phyloP scores from a whole-genome alignment of 53 echinoderm and acorn worm species.

The Holothuria leucospilota region DNA sequence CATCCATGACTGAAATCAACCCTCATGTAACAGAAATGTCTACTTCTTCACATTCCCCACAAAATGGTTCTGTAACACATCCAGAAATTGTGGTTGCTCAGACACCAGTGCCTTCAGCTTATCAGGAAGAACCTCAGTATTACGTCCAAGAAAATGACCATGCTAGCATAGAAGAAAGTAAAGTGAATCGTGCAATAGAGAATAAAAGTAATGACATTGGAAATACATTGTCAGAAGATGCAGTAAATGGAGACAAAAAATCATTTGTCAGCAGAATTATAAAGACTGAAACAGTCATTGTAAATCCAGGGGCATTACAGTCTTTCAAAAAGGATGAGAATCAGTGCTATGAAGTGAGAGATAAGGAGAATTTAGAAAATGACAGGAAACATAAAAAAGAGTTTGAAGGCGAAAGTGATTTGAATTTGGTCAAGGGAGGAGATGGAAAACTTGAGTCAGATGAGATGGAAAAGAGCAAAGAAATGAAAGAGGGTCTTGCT shows the following conservation, averaged over 20 bases:
- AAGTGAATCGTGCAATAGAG: conserved; percentile 28
- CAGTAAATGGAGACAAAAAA: neutral
- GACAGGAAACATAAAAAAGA: neutral
- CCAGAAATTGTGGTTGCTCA: neutral
- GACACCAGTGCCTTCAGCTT: neutral
- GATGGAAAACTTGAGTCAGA: no score
- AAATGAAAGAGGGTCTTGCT: no score
- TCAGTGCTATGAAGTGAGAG: neutral
- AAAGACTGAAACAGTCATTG: neutral
- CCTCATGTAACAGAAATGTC: no score
- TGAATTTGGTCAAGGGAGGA: no score
- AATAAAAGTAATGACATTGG: neutral
- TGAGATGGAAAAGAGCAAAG: no score
- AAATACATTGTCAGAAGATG: neutral
- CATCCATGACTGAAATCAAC: no score
- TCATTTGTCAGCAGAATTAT: neutral
- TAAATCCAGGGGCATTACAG: conserved; percentile 16
- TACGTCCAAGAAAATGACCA: conserved; percentile 20
- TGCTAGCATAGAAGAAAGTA: no score
- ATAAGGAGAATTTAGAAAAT: conserved; percentile 22
- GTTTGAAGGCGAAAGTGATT: no score
- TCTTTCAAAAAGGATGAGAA: conserved; percentile 16
- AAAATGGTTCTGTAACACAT: neutral
- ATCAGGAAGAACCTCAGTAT: conserved; percentile 17
- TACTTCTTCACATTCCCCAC: no score